These are phyloP conservation scores for Norana najaformis DNA, from an alignment of 2,888 invertebrate genomes.

Conservation along the genomic window DNA sequence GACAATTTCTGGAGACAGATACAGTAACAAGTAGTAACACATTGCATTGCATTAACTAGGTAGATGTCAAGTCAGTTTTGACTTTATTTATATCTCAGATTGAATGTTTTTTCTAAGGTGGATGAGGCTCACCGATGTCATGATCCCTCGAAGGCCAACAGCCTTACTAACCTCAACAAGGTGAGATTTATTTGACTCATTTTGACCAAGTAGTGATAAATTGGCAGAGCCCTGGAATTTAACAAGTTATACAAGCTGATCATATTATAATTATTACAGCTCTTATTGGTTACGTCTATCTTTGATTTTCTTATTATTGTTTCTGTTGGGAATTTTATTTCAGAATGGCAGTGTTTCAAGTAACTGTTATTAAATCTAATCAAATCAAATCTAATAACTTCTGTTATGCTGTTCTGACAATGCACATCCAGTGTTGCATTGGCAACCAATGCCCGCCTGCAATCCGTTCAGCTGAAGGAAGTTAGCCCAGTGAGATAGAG, in stretches of 20 bases:
- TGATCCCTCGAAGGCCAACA: not conserved
- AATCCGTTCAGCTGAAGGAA: not conserved
- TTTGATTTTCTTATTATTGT: not conserved
- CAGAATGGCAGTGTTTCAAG: not conserved
- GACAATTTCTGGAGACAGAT: no score
- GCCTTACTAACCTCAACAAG: not conserved
- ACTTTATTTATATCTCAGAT: not conserved
- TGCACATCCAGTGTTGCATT: not conserved
- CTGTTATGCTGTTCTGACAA: no score
- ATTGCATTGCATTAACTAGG: no score
- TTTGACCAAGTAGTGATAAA: no score
- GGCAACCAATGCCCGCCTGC: no score
- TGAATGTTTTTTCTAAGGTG: not conserved
- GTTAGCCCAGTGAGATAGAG: not conserved
- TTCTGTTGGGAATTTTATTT: not conserved
- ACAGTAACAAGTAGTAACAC: no score
- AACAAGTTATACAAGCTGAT: no score
- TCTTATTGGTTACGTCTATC: no score
- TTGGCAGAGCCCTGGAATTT: no score
- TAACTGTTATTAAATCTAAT: not conserved
- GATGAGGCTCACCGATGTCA: not conserved
- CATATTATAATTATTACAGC: no score
- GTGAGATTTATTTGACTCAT: not conserved
- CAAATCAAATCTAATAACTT: not conserved
- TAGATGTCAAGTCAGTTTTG: not conserved